Evolutionary conservation across 2,113 vertebrate species (phyloP).

Genomic region (Calidris pygmaea): DNA sequence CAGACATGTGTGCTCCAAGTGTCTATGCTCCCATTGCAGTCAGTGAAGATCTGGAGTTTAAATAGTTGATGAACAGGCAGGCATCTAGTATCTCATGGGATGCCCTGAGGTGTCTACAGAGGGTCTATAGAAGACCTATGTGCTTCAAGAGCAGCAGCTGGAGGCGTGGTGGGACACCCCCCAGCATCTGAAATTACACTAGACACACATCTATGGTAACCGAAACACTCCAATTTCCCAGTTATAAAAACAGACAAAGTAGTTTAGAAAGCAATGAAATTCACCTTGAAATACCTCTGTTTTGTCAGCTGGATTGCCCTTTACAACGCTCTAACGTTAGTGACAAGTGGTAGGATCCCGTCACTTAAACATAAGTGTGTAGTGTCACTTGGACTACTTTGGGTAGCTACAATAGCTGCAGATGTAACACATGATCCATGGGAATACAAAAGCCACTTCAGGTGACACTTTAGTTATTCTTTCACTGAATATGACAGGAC

Average conservation of each 20-base stretch:
- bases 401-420: not conserved
- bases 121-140: not conserved
- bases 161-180: not conserved
- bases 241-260: not conserved
- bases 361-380: not conserved
- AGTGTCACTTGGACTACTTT: not conserved
- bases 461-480: not conserved
- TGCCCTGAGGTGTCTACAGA: not conserved
- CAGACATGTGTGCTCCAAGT: accelerated
- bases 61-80: not conserved
- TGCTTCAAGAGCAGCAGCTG: not conserved
- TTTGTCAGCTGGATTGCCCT: not conserved
- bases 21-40: not conserved
- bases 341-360: not conserved
- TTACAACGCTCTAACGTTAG: not conserved
- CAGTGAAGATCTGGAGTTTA: not conserved
- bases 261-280: not conserved
- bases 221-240: not conserved
- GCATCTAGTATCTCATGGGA: not conserved
- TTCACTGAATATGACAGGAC: not conserved
- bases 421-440: not conserved
- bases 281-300: not conserved
- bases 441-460: not conserved
- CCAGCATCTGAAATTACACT: not conserved
- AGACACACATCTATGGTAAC: not conserved